Evolutionary conservation across 1,140 invertebrate species (phyloP).

Genomic region (Lamellibrachia luymesi): DNA sequence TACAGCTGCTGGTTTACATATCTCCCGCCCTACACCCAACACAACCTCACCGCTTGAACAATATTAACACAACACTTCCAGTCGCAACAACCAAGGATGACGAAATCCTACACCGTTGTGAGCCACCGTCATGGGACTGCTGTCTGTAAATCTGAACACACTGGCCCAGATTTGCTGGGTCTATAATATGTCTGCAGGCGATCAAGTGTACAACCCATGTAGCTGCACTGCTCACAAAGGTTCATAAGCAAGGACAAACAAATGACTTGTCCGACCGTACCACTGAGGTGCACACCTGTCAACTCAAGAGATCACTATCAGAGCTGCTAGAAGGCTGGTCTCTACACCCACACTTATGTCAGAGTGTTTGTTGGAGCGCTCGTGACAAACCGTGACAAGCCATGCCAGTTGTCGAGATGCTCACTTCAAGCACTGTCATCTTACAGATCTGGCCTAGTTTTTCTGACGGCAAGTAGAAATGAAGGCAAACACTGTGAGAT

Average conservation of each 20-base stretch:
- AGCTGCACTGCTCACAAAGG: background rate
- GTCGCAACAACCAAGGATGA: background rate
- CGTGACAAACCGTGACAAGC: background rate
- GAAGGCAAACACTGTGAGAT: background rate
- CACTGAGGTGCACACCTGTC: background rate
- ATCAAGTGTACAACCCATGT: background rate
- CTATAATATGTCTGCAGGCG: background rate
- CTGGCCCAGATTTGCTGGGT: background rate
- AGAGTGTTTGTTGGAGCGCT: background rate
- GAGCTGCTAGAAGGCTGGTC: background rate
- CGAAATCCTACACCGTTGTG: background rate
- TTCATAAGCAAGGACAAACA: background rate
- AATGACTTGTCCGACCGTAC: background rate
- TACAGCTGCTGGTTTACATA: background rate
- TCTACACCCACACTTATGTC: background rate
- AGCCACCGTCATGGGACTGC: background rate
- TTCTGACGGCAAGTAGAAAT: slow-evolving; percentile 1
- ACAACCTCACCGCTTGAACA: background rate
- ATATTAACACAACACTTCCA: background rate
- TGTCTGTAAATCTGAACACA: background rate
- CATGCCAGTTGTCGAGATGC: slow-evolving; percentile 1
- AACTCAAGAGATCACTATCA: background rate
- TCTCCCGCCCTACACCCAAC: background rate
- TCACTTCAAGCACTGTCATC: background rate
- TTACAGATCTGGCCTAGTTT: slow-evolving; percentile 29